phyloP scores from a whole-genome alignment of 2,888 invertebrate species.

The Chymomyza caudatula region DNA sequence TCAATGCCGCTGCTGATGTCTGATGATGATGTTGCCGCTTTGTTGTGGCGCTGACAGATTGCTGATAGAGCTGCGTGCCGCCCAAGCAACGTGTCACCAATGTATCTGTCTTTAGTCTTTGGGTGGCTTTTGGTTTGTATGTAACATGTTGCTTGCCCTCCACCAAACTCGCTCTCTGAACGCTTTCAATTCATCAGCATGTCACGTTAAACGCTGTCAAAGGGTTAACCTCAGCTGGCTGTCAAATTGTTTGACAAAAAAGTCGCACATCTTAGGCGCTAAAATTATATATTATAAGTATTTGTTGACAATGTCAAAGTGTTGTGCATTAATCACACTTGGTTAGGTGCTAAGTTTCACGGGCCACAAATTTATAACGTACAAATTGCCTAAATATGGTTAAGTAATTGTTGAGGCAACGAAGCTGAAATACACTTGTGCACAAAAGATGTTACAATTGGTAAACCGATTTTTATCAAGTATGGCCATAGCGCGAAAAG shows the following conservation, averaged over 20 bases:
- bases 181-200: constrained; percentile 30
- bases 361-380: not conserved
- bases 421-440: constrained; percentile 12
- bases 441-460: too few relatives aligned
- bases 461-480: too few relatives aligned
- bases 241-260: constrained; percentile 27
- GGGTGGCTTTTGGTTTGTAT: constrained; percentile 4
- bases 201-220: constrained; percentile 1
- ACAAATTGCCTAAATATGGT: not conserved
- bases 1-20: constrained; percentile 13
- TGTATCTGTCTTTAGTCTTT: not conserved
- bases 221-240: constrained; percentile 25
- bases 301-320: constrained; percentile 39
- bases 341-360: not conserved
- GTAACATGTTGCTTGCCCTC: constrained; percentile 22
- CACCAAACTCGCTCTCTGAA: not conserved
- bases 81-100: constrained; percentile 5
- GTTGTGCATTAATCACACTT: not conserved
- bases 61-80: constrained; percentile 51
- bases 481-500: too few relatives aligned
- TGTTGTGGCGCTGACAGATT: constrained; percentile 64
- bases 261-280: not conserved
- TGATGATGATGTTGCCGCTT: constrained; percentile 38
- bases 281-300: constrained; percentile 6
- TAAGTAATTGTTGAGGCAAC: constrained; percentile 18